These are phyloP conservation scores for Spondyliosoma cantharus DNA, from an alignment of 2,797 vertebrate genomes.

Conservation along the genomic window DNA sequence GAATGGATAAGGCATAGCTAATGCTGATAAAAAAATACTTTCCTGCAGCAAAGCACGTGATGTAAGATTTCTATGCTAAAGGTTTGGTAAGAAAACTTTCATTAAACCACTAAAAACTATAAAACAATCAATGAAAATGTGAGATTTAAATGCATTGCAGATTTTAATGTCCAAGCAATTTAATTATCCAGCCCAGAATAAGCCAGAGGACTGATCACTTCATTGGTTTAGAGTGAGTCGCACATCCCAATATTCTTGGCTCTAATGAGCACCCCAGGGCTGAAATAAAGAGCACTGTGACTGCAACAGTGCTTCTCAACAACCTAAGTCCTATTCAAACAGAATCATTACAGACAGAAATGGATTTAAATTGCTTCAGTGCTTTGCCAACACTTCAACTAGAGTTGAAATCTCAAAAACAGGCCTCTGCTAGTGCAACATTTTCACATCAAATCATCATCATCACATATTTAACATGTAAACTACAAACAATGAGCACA, in stretches of 20 bases:
- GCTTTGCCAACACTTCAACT: constrained; percentile 38
- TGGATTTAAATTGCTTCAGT: constrained; percentile 53
- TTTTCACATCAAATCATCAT: constrained; percentile 15
- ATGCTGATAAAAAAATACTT: not conserved
- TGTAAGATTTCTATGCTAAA: constrained; percentile 11
- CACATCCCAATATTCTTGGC: constrained; percentile 63
- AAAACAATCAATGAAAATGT: constrained; percentile 53
- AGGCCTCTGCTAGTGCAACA: constrained; percentile 29
- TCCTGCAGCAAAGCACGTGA: constrained; percentile 13
- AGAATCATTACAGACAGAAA: constrained; percentile 63
- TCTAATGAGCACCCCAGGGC: constrained; percentile 74
- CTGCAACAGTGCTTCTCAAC: constrained; percentile 59
- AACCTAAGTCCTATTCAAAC: constrained; percentile 64
- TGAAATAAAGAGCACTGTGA: constrained; percentile 64
- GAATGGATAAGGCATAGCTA: not conserved
- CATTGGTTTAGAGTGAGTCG: constrained; percentile 64
- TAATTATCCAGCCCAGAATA: constrained; percentile 61
- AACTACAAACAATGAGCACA: constrained; percentile 27
- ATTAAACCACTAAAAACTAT: constrained; percentile 20
- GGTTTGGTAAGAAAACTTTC: constrained; percentile 21
- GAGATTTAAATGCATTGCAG: constrained; percentile 45
- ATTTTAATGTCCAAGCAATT: constrained; percentile 61
- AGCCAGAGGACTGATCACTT: constrained; percentile 70
- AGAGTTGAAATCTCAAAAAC: constrained; percentile 32
- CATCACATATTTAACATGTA: constrained; percentile 27